These are phyloP conservation scores for Tetranychus urticae DNA, from an alignment of 1,140 invertebrate genomes.

Conservation along the genomic window DNA sequence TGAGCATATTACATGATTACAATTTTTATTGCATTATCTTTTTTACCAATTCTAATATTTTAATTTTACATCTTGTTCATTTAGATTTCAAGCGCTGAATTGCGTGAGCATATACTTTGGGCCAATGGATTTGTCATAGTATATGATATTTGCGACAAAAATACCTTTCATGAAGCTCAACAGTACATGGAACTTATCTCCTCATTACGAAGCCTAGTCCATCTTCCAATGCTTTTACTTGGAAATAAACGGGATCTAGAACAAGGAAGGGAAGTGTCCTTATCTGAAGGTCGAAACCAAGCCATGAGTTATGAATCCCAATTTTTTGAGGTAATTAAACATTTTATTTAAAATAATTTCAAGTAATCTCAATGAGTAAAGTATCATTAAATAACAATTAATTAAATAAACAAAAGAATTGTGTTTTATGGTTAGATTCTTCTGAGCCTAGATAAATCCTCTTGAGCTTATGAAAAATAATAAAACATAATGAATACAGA, in stretches of 20 bases:
- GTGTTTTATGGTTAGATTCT: no score
- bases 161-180: constrained; percentile 37
- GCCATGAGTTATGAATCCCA: constrained; percentile 19
- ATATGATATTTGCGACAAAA: constrained; percentile 46
- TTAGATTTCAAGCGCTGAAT: constrained; percentile 11
- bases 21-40: no score
- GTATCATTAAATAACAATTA: no score
- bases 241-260: constrained; percentile 52
- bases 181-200: not conserved
- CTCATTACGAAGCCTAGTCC: not conserved
- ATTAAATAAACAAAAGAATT: no score
- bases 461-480: no score
- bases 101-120: constrained; percentile 36
- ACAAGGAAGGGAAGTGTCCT: constrained; percentile 34
- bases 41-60: no score
- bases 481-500: no score
- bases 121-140: constrained; percentile 50
- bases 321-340: constrained; percentile 18
- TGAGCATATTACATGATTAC: not conserved
- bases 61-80: not conserved
- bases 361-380: no score
- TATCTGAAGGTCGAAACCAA: constrained; percentile 24
- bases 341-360: no score
- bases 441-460: no score
- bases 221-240: constrained; percentile 31